A percentile compares a stretch with the other conserved stretches of the same genome.
phyloP scores from a whole-genome alignment of 2,797 vertebrate genomes.

The Rallus crepitans region DNA sequence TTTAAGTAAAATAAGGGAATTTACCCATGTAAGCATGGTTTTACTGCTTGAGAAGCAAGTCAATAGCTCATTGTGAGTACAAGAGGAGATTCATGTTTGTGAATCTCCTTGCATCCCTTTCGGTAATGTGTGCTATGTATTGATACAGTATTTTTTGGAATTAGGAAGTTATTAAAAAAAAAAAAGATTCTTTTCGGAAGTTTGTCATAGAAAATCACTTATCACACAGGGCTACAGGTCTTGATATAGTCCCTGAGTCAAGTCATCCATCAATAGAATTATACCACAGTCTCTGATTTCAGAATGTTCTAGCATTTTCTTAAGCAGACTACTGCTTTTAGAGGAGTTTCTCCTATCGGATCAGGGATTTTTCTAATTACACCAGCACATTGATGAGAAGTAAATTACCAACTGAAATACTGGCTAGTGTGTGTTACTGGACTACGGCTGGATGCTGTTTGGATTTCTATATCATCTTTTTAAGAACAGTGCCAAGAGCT shows the following conservation, averaged over 20 bases:
- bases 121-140: background rate
- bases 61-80: background rate
- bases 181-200: background rate
- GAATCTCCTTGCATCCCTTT: background rate
- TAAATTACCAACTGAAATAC: background rate
- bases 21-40: background rate
- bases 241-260: background rate
- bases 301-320: constrained; percentile 13
- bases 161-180: no score
- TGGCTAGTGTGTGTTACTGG: background rate
- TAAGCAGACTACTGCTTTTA: background rate
- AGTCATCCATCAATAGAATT: background rate
- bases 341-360: background rate
- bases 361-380: background rate
- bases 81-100: background rate
- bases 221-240: background rate
- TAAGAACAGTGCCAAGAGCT: constrained; percentile 33
- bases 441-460: background rate
- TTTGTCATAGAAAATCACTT: background rate
- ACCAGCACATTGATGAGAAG: background rate
- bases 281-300: background rate
- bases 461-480: background rate
- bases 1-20: background rate
- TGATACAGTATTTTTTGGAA: background rate
- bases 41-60: background rate